Conservation (phyloP, 2,888 invertebrate genomes). For the Drosophila mimica region DNA sequence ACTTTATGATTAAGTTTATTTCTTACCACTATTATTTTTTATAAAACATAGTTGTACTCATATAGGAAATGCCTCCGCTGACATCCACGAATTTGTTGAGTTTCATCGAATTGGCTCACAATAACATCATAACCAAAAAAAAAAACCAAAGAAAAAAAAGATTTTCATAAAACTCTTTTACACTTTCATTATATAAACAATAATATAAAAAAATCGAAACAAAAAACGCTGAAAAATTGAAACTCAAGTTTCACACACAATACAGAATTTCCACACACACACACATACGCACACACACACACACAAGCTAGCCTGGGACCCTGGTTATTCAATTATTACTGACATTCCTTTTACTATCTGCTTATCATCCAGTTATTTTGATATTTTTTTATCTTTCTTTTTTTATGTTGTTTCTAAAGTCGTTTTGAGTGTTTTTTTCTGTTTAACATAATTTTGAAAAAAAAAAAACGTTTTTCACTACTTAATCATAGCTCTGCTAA, state of each 20-base stretch:
- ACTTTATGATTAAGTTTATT: conserved; percentile 51
- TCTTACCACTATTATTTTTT: conserved; percentile 15
- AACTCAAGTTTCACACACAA: background rate
- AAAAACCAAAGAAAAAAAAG: background rate
- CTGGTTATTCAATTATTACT: background rate
- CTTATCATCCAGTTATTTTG: conserved; percentile 1
- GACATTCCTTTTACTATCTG: background rate
- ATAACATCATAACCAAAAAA: conserved; percentile 10
- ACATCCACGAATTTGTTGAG: conserved; percentile 49
- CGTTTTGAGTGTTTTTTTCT: conserved; percentile 36
- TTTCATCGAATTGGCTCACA: conserved; percentile 60
- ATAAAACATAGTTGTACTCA: conserved; percentile 38
- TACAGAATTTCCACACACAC: background rate
- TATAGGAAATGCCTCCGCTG: conserved; percentile 80
- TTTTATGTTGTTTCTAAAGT: conserved; percentile 32
- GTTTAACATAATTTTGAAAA: conserved; percentile 13
- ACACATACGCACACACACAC: conserved; percentile 3
- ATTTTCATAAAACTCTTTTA: conserved; percentile 14
- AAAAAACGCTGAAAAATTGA: conserved; percentile 1
- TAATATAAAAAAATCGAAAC: background rate
- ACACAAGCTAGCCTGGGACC: background rate
- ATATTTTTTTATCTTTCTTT: conserved; percentile 2
- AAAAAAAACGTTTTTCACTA: conserved; percentile 21
- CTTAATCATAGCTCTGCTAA: conserved; percentile 47
- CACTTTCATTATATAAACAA: background rate